These are phyloP conservation scores for Microtus oregoni DNA, from an alignment of 2,113 vertebrate genomes.

Conservation along the genomic window DNA sequence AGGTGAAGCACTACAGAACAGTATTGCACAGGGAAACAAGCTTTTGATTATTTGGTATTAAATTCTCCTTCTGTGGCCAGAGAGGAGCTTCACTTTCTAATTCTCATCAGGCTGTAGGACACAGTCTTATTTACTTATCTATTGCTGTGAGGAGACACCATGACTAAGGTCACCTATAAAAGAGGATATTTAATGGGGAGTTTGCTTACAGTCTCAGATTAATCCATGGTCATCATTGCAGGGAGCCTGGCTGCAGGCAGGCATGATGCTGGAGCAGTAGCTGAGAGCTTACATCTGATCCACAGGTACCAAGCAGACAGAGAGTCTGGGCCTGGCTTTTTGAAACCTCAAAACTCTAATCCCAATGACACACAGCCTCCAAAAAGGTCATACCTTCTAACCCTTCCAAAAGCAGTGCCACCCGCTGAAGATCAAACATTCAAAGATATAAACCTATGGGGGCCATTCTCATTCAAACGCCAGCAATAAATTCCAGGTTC, in stretches of 20 bases:
- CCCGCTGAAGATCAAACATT: background rate
- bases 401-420: background rate
- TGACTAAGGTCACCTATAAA: background rate
- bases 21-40: background rate
- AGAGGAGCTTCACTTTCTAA: background rate
- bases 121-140: background rate
- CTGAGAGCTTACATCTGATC: background rate
- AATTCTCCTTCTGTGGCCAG: background rate
- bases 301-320: background rate
- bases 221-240: background rate
- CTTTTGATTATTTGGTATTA: background rate
- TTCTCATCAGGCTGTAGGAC: background rate
- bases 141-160: background rate
- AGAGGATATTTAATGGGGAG: background rate
- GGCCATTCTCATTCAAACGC: background rate
- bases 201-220: background rate
- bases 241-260: background rate
- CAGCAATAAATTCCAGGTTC: background rate
- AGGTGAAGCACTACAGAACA: background rate
- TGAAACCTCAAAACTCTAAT: background rate
- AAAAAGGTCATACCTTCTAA: background rate
- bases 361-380: background rate
- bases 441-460: background rate
- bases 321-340: background rate
- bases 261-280: background rate